Evolutionary conservation across 2,888 invertebrate species (phyloP), one percentile per base, ranked within the genome.

Genomic region (Meteorus colon): DNA sequence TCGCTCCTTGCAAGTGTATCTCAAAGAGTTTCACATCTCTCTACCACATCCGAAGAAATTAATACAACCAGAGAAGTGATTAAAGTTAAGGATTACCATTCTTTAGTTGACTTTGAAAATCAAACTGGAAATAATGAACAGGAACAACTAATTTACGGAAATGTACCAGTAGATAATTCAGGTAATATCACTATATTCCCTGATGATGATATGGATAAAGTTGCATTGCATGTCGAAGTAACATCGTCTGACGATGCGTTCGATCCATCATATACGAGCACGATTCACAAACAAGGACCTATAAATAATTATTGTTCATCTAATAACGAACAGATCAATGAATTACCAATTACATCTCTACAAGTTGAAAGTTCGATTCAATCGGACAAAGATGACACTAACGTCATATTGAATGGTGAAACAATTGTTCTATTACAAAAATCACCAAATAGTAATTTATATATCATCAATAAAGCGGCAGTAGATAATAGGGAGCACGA

Each of bases 391-490:
- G 88, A 87, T 65, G 86, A 84, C 19, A 82, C 86, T 0, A 87
- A 88, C 19, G 88, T 88, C 16, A 89, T 89, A 73, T 75, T 89
- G 0, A 88, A 86, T 65, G 89, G 89, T 0, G 89, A 89, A 67
- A 89, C 89, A 0, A 84, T 89, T 6, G 84, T 88, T 24, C 73
- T 89, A 3, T 63, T 87, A 34, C 87, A 86, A 77, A 89, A 89
- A 60, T 88, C 89, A 2, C 89, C 89, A 0, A 88, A 89, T 75
- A 89, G 89, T 62, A 89, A 89, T 80, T 78, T 89, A 12, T 89
- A 88, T 76, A 88, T 89, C 2, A 89, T 89, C 51, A 89, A 89
- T 75, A 89, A 89, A 78, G 89, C 89, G 0, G 89, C 89, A 0
- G 84, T 85, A 0, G 88, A 87, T 37, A 87, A 83, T 69, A 75